These are phyloP conservation scores for Propithecus perrieri DNA, from an alignment of 2,797 vertebrate species.

Conservation along the genomic window DNA sequence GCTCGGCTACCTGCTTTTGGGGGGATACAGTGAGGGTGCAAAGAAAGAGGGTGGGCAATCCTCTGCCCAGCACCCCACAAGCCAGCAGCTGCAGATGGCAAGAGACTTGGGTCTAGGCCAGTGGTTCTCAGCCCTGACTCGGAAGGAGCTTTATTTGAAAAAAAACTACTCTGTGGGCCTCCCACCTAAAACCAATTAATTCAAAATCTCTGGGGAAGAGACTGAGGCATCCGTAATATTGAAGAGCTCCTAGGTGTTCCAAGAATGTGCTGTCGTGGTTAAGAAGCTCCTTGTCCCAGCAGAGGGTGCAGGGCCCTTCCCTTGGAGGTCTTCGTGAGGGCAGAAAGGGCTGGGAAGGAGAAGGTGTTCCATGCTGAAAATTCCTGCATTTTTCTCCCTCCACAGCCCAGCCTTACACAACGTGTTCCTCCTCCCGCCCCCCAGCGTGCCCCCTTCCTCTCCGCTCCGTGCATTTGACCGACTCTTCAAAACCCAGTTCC, in stretches of 20 bases:
- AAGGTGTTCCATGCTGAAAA: background rate
- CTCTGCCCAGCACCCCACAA: background rate
- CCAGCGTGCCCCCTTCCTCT: background rate
- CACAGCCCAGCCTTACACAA: background rate
- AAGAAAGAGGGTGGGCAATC: too few relatives aligned
- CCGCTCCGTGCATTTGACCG: background rate
- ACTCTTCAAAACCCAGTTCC: background rate
- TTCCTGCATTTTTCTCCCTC: background rate
- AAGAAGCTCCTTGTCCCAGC: background rate
- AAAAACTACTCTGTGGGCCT: background rate
- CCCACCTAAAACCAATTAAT: background rate
- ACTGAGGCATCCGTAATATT: background rate
- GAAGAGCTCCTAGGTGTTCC: background rate
- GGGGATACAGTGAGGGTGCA: rapidly evolving
- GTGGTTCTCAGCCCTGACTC: background rate
- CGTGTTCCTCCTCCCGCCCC: background rate
- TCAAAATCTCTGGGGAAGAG: background rate
- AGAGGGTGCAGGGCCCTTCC: background rate
- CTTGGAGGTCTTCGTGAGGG: background rate
- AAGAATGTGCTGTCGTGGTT: rapidly evolving
- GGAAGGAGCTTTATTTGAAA: background rate
- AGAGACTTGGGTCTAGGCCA: background rate
- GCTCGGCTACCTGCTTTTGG: background rate
- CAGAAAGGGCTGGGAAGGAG: background rate
- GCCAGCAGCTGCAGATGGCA: background rate